Conservation (phyloP, 2,113 vertebrate genomes). For the Tautogolabrus adspersus region DNA sequence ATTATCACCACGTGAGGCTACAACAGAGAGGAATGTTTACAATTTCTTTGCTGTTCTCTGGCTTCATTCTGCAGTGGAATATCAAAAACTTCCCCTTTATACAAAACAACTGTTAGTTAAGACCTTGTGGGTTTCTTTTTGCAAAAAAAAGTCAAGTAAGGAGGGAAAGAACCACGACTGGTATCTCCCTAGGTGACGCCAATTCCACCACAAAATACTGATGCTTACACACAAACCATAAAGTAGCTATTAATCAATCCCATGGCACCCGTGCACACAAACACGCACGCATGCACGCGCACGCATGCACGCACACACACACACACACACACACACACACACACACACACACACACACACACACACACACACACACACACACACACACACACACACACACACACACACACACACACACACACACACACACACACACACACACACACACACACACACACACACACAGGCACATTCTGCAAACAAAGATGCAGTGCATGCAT, state of each 20-base stretch:
- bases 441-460: slow-evolving; percentile 5
- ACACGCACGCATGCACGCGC: slow-evolving; percentile 1
- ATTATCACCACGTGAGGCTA: neutral
- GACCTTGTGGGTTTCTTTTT: slow-evolving; percentile 36
- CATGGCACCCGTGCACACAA: slow-evolving; percentile 2
- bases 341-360: slow-evolving; percentile 3
- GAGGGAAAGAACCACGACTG: slow-evolving; percentile 37
- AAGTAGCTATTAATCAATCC: slow-evolving; percentile 53
- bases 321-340: slow-evolving; percentile 2
- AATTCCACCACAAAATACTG: slow-evolving; percentile 28
- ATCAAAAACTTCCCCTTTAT: slow-evolving; percentile 49
- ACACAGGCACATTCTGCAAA: neutral
- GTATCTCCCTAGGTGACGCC: slow-evolving; percentile 29
- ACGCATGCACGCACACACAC: neutral
- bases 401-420: slow-evolving; percentile 1
- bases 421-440: slow-evolving; percentile 7
- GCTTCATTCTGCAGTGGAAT: slow-evolving; percentile 58
- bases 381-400: slow-evolving; percentile 5
- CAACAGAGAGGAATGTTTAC: neutral
- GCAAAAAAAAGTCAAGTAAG: slow-evolving; percentile 45
- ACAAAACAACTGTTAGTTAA: slow-evolving; percentile 40
- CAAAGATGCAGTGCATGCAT: slow-evolving; percentile 28
- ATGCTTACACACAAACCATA: slow-evolving; percentile 33
- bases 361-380: slow-evolving; percentile 2
- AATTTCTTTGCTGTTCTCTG: slow-evolving; percentile 11